phyloP scores from a whole-genome alignment of 2,888 invertebrate genomes.

The Epiblema foenella region DNA sequence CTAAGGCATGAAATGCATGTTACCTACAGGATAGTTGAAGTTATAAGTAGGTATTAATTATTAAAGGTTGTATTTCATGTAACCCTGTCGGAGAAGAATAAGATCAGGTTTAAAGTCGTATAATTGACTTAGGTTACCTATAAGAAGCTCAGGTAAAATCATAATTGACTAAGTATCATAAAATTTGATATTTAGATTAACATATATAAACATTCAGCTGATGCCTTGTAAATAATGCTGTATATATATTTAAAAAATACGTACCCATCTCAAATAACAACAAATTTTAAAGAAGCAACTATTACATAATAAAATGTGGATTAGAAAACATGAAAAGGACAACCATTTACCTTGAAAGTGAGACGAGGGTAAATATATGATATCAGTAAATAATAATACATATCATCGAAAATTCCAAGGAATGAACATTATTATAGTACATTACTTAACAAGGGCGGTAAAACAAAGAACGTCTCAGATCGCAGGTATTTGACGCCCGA shows the following conservation, averaged over 20 bases:
- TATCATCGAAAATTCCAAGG: constrained; percentile 48
- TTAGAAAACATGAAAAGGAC: constrained; percentile 53
- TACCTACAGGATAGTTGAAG: constrained; percentile 19
- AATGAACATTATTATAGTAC: too few species aligned
- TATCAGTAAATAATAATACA: constrained; percentile 3
- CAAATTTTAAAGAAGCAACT: constrained; percentile 2
- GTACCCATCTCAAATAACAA: neutral
- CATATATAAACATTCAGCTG: neutral
- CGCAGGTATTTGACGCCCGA: too few species aligned
- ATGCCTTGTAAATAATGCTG: constrained; percentile 7
- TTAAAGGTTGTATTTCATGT: constrained; percentile 36
- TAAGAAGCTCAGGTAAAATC: constrained; percentile 68
- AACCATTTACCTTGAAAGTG: constrained; percentile 76
- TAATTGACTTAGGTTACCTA: constrained; percentile 69
- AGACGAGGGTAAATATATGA: constrained; percentile 58
- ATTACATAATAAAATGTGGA: neutral
- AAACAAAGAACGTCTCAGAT: too few species aligned
- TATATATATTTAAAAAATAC: constrained; percentile 1
- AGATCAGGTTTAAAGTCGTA: constrained; percentile 50
- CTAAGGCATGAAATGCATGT: constrained; percentile 4
- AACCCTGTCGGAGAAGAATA: constrained; percentile 62
- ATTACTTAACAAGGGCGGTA: too few species aligned
- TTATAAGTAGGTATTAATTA: constrained; percentile 27
- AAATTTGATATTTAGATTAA: constrained; percentile 9
- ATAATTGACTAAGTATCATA: constrained; percentile 39